Evolutionary conservation across 1,140 invertebrate genomes (phyloP).

Genomic region (Lepidotrigona ventralis): DNA sequence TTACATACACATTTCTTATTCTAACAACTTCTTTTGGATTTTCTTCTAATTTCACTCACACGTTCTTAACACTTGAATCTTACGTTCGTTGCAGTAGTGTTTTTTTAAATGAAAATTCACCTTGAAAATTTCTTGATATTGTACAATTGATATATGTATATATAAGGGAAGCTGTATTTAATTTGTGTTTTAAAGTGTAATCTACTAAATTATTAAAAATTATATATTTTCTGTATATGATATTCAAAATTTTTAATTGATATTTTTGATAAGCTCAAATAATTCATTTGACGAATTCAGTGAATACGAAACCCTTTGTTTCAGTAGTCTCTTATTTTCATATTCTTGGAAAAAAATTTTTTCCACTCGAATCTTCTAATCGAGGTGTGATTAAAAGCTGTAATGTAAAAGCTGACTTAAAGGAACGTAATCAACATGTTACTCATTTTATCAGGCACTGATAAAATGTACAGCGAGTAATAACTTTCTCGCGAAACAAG

Average conservation of each 20-base stretch:
- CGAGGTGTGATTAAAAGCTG: too few relatives aligned
- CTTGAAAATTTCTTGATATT: neutral
- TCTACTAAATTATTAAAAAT: neutral
- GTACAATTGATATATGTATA: neutral
- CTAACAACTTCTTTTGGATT: too few relatives aligned
- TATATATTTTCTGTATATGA: too few relatives aligned
- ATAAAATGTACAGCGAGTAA: neutral
- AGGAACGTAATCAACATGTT: neutral
- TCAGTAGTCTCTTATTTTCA: neutral
- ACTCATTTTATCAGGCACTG: neutral
- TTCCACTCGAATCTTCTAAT: neutral
- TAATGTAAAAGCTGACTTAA: neutral
- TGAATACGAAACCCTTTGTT: neutral
- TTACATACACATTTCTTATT: too few relatives aligned
- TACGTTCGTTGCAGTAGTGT: neutral
- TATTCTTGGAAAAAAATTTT: neutral
- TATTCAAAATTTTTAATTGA: too few relatives aligned
- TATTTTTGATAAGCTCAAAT: neutral
- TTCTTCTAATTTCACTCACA: too few relatives aligned
- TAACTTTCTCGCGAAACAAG: neutral
- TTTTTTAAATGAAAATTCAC: neutral
- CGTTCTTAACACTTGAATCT: too few relatives aligned
- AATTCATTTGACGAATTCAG: too few relatives aligned
- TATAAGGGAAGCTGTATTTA: too few relatives aligned
- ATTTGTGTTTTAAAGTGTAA: neutral